Percentiles rank a stretch among this genome's conserved stretches.
phyloP scores from a whole-genome alignment of 2,797 vertebrate genomes.

The Tapirus indicus region DNA sequence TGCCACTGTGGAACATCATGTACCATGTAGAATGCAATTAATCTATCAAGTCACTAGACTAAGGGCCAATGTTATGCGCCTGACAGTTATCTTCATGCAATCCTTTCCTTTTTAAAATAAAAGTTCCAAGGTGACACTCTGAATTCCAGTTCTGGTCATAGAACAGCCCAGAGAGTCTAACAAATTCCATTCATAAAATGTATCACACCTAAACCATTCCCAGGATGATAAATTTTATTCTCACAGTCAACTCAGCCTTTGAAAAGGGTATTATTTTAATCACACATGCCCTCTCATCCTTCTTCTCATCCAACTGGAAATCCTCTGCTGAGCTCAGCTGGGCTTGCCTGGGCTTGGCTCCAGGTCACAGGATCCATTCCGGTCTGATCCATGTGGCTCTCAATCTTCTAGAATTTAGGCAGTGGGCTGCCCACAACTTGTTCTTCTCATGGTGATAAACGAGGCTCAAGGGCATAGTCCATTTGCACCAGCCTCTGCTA shows the following conservation, averaged over 20 bases:
- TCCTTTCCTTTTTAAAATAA: conserved; percentile 25
- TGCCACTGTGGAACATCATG: neutral
- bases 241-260: neutral
- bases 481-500: neutral
- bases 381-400: neutral
- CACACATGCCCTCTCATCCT: neutral
- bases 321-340: neutral
- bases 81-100: neutral
- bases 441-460: neutral
- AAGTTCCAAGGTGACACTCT: neutral
- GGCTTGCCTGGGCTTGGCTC: neutral
- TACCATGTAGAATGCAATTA: neutral
- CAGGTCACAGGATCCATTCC: neutral
- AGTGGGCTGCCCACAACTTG: neutral
- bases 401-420: neutral
- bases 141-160: conserved; percentile 17
- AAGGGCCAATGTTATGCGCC: neutral
- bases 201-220: conserved; percentile 7
- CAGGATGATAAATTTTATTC: neutral
- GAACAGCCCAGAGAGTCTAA: neutral
- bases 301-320: neutral
- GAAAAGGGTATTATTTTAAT: conserved; percentile 27
- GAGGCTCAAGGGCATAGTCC: neutral
- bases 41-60: neutral
- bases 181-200: conserved; percentile 47